Base-by-base conservation (phyloP, 2,797 vertebrate species). In the Enteromius unitaeniatus region DNA sequence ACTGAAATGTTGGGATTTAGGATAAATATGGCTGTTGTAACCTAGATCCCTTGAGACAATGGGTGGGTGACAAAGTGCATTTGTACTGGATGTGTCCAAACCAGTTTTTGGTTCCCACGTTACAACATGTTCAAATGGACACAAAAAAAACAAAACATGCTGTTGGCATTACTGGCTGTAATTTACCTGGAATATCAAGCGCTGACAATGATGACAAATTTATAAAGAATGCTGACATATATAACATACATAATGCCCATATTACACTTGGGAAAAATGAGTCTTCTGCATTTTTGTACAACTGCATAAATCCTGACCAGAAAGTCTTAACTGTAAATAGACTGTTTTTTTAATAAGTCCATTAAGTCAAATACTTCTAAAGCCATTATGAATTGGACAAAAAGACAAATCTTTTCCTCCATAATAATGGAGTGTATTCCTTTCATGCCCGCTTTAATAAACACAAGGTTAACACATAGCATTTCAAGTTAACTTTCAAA, bases 21-120 rank as follows among this genome's bases (percentile, higher is more conserved):
- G 47, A 65, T 67, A 79, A 34, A 3, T 10, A 31, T 49, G 47
- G 11, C 34, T 82, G 75, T 68, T 70, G 67, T 81, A 74, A 88
- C 53, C 49, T 55, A 23, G 37, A 40, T 65, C 81, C 51, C 40
- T 47, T 34, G 19, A 83, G 72, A 76, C 58, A 78, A 60, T 47
- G 21, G 26, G 19, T 0, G 74, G 82, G 26, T 45, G 42, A 45
- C 10, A 45, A 77, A 70, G 74, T 37, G 37, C 21, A 31, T 53
- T 76, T 31, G 70, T 34, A 6, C 21, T 49, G 17, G 64, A 83
- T 77, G 51, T 70, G 74, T 83, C 23, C 37, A 69, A 83, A 83
- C 74, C 82, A 78, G 82, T 83, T 78, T 58, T 70, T 34, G 51
- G 49, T 78, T 83, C 74, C 74, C 60, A 55, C 47, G 49, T 51